Conservation (phyloP, 2,113 vertebrate genomes). For the Sturnus vulgaris region DNA sequence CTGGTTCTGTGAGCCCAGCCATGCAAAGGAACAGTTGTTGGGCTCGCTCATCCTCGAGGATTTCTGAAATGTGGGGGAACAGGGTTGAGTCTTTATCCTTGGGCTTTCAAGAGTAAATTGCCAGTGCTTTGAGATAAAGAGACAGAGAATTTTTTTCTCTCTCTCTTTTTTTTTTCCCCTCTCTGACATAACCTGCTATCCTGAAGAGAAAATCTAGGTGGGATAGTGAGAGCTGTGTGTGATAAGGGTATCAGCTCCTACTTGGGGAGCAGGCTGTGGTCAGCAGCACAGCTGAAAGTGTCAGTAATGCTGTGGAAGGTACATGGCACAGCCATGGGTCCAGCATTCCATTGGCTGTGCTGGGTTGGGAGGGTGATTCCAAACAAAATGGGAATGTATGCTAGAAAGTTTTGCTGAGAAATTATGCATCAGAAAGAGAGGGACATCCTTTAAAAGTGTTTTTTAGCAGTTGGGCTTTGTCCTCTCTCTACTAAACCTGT, state of each 20-base stretch:
- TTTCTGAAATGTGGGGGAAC: background rate
- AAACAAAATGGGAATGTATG: background rate
- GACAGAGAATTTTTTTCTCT: background rate
- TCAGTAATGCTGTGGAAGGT: background rate
- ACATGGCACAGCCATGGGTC: rapidly evolving
- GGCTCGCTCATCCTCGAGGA: background rate
- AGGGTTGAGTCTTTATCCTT: background rate
- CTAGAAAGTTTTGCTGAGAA: background rate
- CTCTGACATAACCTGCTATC: background rate
- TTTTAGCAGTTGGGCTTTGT: background rate
- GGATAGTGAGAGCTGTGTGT: background rate
- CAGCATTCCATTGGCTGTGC: background rate
- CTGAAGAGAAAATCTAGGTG: background rate
- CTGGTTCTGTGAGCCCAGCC: background rate
- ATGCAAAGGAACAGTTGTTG: background rate
- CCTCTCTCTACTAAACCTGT: background rate
- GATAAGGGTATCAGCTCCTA: background rate
- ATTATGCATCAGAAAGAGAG: background rate
- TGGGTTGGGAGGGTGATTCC: background rate
- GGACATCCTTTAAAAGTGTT: background rate
- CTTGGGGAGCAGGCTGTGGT: background rate
- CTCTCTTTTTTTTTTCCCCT: background rate
- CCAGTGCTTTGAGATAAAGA: background rate
- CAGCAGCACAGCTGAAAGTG: background rate
- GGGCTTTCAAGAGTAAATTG: background rate